Conservation (phyloP, 2,113 vertebrate species). For the Peromyscus polionotus region DNA sequence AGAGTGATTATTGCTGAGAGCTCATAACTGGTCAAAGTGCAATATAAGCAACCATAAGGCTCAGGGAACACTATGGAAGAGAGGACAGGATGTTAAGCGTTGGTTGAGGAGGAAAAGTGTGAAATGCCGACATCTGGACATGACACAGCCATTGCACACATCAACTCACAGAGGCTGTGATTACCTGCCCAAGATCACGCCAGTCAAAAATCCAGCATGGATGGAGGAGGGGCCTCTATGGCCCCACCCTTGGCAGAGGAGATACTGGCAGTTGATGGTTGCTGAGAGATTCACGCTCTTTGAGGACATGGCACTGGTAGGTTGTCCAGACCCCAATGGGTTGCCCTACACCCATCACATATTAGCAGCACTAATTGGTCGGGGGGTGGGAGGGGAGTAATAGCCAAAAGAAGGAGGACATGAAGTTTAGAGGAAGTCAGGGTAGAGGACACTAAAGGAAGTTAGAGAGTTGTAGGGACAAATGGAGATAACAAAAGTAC, state of each 20-base stretch:
- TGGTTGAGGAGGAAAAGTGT: not conserved
- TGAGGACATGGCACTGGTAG: not conserved
- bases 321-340: too few species aligned
- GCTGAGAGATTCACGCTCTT: not conserved
- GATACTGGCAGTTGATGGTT: not conserved
- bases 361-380: not conserved
- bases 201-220: not conserved
- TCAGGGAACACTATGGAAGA: not conserved
- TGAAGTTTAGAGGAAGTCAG: not conserved
- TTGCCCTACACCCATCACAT: not conserved
- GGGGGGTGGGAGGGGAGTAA: not conserved
- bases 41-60: not conserved
- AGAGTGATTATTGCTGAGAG: not conserved
- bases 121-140: not conserved
- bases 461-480: not conserved
- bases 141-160: not conserved
- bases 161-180: not conserved
- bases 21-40: not conserved
- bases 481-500: not conserved
- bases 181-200: not conserved
- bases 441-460: not conserved
- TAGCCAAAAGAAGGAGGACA: not conserved
- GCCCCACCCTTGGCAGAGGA: not conserved
- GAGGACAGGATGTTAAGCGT: not conserved
- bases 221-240: not conserved